Evolutionary conservation across 2,113 vertebrate genomes (phyloP).

Genomic region (Poeciliopsis prolifica): DNA sequence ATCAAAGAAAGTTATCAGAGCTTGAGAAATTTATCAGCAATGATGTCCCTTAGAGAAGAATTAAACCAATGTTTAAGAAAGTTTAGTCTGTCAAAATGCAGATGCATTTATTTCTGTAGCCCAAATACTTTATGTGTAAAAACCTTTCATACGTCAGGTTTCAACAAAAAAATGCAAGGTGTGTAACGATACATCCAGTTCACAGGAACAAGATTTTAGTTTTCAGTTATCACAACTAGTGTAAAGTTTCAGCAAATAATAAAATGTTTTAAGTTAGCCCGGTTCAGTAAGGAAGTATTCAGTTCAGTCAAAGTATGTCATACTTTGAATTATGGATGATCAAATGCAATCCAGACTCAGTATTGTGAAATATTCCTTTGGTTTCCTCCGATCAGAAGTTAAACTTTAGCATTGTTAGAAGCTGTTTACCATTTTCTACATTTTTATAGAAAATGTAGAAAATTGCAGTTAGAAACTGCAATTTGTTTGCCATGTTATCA

Average conservation of each 20-base stretch:
- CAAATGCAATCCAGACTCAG: background rate
- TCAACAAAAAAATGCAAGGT: background rate
- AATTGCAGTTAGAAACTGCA: background rate
- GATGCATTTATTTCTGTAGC: background rate
- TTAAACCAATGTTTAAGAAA: background rate
- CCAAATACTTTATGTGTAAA: background rate
- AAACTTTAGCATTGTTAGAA: background rate
- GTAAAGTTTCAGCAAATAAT: background rate
- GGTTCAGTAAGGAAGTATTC: background rate
- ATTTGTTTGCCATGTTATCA: background rate
- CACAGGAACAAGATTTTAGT: background rate
- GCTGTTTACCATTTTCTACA: background rate
- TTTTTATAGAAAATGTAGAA: background rate
- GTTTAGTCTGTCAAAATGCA: background rate
- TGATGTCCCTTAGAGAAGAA: no score
- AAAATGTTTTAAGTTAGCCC: background rate
- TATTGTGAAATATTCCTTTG: background rate
- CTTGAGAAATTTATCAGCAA: background rate
- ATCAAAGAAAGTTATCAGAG: background rate
- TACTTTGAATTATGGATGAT: background rate
- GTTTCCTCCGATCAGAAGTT: background rate
- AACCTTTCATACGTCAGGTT: background rate
- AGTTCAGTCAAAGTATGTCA: background rate
- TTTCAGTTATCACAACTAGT: background rate
- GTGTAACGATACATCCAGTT: background rate